Evolutionary conservation across 1,140 invertebrate genomes (phyloP), one percentile per base, ranked within the genome.

Genomic region (Aphidius ervi): DNA sequence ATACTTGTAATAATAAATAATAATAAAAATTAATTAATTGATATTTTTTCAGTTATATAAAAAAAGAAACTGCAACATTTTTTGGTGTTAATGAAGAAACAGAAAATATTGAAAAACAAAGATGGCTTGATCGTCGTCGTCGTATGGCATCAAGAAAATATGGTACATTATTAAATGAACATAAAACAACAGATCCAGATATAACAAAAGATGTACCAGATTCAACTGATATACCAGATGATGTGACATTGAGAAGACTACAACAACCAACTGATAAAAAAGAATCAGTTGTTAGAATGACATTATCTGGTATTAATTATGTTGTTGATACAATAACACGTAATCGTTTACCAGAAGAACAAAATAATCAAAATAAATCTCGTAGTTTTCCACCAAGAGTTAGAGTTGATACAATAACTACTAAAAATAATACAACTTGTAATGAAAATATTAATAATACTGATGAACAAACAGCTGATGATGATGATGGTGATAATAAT

Each of bases 51-150:
- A 78, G 87, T 67, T 91, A 88, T 73, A 85, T 91, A 61, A 89
- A 86, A 70, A 82, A 85, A 62, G 88, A 90, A 73, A 89, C 89
- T 16, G 87, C 88, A 10, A 86, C 85, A 57, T 92, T 92, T 74
- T 91, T 92, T 72, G 90, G 90, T 6, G 86, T 92, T 42, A 85
- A 89, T 68, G 86, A 88, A 66, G 84, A 88, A 67, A 85, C 86
- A 54, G 88, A 91, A 74, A 81, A 83, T 41, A 79, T 85, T 64
- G 87, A 91, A 75, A 84, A 83, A 68, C 78, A 85, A 64, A 75
- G 88, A 74, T 92, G 90, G 90, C 78, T 87, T 58, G 88, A 90
- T 66, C 81, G 90, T 70, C 81, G 89, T 67, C 85, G 87, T 70
- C 80, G 90, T 64, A 84, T 91, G 77, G 88, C 88, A 55, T 85